Conservation (phyloP, 2,888 invertebrate species). For the Carterocephalus palaemon region DNA sequence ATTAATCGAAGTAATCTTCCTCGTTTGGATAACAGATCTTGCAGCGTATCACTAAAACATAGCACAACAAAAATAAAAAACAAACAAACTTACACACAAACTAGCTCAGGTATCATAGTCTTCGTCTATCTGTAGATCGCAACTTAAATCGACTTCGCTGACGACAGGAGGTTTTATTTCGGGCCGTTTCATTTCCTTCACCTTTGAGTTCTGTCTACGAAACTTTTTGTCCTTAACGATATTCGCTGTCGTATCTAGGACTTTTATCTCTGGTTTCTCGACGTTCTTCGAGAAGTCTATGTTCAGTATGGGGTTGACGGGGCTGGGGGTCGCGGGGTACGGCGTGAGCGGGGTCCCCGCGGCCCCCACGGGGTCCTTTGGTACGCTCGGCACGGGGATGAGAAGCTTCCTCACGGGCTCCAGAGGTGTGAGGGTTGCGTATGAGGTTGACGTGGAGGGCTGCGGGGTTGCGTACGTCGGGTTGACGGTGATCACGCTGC, state of each 20-base stretch:
- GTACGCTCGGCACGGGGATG: constrained; percentile 42
- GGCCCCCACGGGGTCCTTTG: constrained; percentile 36
- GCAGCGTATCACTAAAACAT: constrained; percentile 32
- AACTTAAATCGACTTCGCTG: constrained; percentile 63
- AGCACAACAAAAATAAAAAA: constrained; percentile 39
- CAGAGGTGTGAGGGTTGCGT: constrained; percentile 42
- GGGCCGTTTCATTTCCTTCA: constrained; percentile 51
- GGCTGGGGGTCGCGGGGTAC: constrained; percentile 39
- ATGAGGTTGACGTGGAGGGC: constrained; percentile 59
- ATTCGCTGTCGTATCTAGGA: constrained; percentile 50
- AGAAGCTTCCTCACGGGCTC: constrained; percentile 46
- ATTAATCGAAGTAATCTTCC: background rate
- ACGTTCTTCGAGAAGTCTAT: constrained; percentile 68
- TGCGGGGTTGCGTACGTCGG: constrained; percentile 64
- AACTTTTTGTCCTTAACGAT: constrained; percentile 44
- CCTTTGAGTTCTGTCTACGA: constrained; percentile 56
- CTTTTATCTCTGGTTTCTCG: constrained; percentile 63
- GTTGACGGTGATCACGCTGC: constrained; percentile 63
- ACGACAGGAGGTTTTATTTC: constrained; percentile 47
- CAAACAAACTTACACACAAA: constrained; percentile 47
- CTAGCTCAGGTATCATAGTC: constrained; percentile 75
- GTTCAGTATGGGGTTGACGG: constrained; percentile 60
- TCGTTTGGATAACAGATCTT: constrained; percentile 34
- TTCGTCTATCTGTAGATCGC: constrained; percentile 71
- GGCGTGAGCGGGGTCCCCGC: constrained; percentile 37